A percentile compares a stretch with the other conserved stretches of the same genome.
phyloP scores from a whole-genome alignment of 2,888 invertebrate species.

The Cetonia aurata region DNA sequence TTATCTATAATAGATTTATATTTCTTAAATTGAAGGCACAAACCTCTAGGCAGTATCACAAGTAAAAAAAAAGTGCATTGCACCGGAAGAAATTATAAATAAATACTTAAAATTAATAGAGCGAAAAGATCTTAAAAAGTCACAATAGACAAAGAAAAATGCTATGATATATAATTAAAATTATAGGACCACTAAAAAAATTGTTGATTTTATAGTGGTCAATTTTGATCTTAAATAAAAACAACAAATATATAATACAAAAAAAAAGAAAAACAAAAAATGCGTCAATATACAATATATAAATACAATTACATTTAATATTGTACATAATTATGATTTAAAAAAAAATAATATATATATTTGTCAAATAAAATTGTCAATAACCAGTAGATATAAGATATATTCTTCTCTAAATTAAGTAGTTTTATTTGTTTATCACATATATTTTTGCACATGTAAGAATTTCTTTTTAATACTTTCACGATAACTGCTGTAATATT shows the following conservation, averaged over 20 bases:
- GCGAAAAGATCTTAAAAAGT: constrained; percentile 11
- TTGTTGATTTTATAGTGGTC: background rate
- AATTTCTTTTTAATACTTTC: background rate
- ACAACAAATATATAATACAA: too few species aligned
- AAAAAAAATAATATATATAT: too few species aligned
- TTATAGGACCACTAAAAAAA: constrained; percentile 1
- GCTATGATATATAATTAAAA: background rate
- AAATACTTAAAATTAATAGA: constrained; percentile 41
- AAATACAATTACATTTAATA: constrained; percentile 17
- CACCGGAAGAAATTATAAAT: constrained; percentile 46
- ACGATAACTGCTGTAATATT: too few species aligned
- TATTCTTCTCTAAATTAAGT: constrained; percentile 7
- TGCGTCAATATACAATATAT: background rate
- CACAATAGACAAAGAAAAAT: constrained; percentile 13
- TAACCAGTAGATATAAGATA: constrained; percentile 7
- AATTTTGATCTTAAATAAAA: too few species aligned
- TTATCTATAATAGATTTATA: constrained; percentile 14
- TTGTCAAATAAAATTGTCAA: constrained; percentile 2
- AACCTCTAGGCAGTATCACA: constrained; percentile 55
- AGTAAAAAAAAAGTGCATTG: constrained; percentile 51
- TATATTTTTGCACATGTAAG: constrained; percentile 16
- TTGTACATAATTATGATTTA: constrained; percentile 15
- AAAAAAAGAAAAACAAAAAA: too few species aligned
- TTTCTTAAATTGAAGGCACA: constrained; percentile 53
- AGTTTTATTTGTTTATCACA: constrained; percentile 16